These are phyloP conservation scores for Talpa occidentalis DNA, from an alignment of 2,113 vertebrate genomes.

Conservation along the genomic window DNA sequence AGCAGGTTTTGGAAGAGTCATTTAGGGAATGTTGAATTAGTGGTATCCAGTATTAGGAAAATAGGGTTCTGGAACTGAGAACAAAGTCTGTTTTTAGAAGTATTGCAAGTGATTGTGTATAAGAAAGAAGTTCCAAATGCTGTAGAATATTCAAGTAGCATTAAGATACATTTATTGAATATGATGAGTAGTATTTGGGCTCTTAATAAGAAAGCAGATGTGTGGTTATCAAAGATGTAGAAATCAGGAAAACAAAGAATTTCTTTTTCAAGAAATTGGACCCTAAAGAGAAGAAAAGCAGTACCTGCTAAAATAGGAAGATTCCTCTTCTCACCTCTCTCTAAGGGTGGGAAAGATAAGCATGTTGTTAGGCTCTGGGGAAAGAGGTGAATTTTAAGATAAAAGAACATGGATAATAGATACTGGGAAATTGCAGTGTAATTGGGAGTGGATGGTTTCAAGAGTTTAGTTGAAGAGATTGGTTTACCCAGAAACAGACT, in stretches of 20 bases:
- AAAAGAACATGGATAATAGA: neutral
- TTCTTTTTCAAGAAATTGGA: slow-evolving; percentile 18
- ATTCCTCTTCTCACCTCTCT: neutral
- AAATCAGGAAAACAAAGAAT: neutral
- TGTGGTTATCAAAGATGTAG: neutral
- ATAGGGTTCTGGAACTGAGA: neutral
- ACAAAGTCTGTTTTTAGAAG: slow-evolving; percentile 25
- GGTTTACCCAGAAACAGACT: neutral
- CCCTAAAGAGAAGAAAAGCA: neutral
- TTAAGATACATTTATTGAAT: slow-evolving; percentile 1
- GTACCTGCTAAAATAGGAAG: neutral
- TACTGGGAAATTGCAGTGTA: neutral
- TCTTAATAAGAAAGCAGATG: neutral
- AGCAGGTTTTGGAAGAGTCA: neutral
- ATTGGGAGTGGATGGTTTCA: neutral
- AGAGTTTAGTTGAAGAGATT: slow-evolving; percentile 1
- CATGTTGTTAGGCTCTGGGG: neutral
- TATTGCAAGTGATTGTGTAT: neutral
- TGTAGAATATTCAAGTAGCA: neutral
- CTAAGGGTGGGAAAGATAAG: neutral
- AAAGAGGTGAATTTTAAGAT: neutral
- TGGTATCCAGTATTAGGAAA: neutral
- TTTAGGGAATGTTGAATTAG: neutral
- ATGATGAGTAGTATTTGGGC: neutral
- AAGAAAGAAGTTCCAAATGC: neutral